phyloP scores from a whole-genome alignment of 2,888 invertebrate species.

The Leptinotarsa peninsularis region DNA sequence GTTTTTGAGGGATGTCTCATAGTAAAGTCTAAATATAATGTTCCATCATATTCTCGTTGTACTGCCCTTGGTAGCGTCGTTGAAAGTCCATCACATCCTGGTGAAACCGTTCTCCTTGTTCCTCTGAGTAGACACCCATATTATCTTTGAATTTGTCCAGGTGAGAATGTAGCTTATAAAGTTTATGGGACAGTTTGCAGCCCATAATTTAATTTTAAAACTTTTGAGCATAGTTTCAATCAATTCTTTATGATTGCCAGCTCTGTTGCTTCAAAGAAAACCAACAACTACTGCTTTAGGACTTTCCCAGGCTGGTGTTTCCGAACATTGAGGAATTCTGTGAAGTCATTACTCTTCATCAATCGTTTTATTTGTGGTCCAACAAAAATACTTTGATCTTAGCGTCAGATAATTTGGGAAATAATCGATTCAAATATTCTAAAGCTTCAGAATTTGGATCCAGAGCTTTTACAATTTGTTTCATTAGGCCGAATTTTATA shows the following conservation, averaged over 20 bases:
- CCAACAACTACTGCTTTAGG: conserved; percentile 33
- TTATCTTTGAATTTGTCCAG: conserved; percentile 43
- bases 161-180: conserved; percentile 55
- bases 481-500: conserved; percentile 44
- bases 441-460: conserved; percentile 20
- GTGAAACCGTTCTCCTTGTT: no score
- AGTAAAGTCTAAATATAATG: no score
- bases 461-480: conserved; percentile 41
- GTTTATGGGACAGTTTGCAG: conserved; percentile 52
- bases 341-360: not conserved
- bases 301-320: conserved; percentile 36
- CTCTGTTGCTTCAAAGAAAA: conserved; percentile 48
- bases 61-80: no score
- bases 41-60: no score
- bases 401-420: not conserved
- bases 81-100: no score
- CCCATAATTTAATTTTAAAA: conserved; percentile 40
- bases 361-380: not conserved
- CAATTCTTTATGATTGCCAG: conserved; percentile 51
- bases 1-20: no score
- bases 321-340: conserved; percentile 18
- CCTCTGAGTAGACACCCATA: not conserved
- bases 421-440: not conserved
- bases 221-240: conserved; percentile 49
- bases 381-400: not conserved